Evolutionary conservation across 2,113 vertebrate species (phyloP).

Genomic region (Pongo pygmaeus): DNA sequence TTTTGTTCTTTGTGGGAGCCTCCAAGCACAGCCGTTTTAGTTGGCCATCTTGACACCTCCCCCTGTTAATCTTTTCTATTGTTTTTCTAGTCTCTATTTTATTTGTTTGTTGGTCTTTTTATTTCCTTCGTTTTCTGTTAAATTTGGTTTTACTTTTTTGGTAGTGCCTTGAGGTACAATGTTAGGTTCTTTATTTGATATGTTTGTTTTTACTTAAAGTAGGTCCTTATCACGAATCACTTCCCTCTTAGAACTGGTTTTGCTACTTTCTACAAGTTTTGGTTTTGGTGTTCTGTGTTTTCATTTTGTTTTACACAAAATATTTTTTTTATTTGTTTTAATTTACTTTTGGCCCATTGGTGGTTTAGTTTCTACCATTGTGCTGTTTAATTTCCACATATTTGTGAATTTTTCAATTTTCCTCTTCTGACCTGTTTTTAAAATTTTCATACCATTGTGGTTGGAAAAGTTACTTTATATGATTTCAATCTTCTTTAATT

Average conservation of each 20-base stretch:
- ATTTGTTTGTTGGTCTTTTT: background rate
- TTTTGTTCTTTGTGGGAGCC: too few species aligned
- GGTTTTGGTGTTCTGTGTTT: background rate
- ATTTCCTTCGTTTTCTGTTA: background rate
- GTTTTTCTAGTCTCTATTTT: background rate
- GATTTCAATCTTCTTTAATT: background rate
- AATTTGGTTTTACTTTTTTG: background rate
- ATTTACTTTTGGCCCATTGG: background rate
- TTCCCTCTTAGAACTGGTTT: background rate
- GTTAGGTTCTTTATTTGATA: background rate
- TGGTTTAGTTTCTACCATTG: background rate
- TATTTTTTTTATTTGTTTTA: background rate
- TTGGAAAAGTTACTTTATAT: background rate
- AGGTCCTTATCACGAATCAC: background rate
- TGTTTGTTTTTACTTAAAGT: background rate
- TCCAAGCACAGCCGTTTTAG: too few species aligned
- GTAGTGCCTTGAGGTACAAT: background rate
- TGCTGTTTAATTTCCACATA: background rate
- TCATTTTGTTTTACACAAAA: background rate
- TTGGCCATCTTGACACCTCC: too few species aligned
- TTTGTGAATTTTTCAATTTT: background rate
- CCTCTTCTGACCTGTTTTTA: background rate
- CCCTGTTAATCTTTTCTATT: background rate
- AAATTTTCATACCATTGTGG: background rate
- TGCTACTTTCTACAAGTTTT: background rate